A percentile compares a stretch with the other conserved stretches of the same genome.
Conservation (phyloP, 2,797 vertebrate genomes). For the Tachyglossus aculeatus region DNA sequence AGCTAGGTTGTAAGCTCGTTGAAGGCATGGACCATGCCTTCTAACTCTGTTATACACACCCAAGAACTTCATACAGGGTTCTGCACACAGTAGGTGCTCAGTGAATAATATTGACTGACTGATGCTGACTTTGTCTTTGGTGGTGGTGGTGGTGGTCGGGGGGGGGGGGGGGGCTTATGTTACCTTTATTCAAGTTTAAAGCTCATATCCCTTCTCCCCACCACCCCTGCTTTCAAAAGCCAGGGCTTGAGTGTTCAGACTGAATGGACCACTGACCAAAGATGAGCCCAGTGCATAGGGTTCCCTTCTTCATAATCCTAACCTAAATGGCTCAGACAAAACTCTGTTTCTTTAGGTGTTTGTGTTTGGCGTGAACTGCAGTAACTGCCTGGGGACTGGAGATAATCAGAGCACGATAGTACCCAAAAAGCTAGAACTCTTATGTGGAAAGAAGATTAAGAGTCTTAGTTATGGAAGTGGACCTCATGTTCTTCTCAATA, state of each 20-base stretch:
- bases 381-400: conserved; percentile 93
- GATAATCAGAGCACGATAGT: conserved; percentile 92
- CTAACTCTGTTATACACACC: too few species aligned
- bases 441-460: conserved; percentile 91
- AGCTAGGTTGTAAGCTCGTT: too few species aligned
- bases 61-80: too few species aligned
- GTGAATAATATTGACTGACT: too few species aligned
- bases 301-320: neutral
- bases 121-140: too few species aligned
- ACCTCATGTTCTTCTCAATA: conserved; percentile 90
- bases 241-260: neutral
- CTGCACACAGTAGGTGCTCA: too few species aligned
- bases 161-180: too few species aligned
- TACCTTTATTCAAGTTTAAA: neutral
- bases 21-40: too few species aligned
- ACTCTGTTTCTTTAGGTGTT: conserved; percentile 80
- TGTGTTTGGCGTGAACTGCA: conserved; percentile 94
- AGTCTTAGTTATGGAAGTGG: conserved; percentile 94
- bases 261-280: too few species aligned
- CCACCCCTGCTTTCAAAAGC: neutral
- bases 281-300: too few species aligned
- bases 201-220: neutral
- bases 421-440: conserved; percentile 90
- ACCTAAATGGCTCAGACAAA: conserved; percentile 61
- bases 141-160: too few species aligned